Percentiles rank a stretch among this genome's conserved stretches.
Evolutionary conservation across 2,797 vertebrate species (phyloP).

Genomic region (Pipistrellus kuhlii): DNA sequence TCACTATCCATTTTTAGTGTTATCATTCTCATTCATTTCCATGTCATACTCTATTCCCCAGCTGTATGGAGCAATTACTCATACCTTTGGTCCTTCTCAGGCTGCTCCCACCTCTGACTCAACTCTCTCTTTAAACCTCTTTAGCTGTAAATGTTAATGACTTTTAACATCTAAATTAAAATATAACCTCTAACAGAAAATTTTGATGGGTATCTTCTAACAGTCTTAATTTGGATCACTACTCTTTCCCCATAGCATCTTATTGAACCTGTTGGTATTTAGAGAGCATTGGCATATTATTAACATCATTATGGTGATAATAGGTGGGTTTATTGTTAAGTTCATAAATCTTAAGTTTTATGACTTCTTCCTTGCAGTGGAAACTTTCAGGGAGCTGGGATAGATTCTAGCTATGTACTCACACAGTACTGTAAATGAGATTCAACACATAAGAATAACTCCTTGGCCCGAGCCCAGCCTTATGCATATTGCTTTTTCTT

Average conservation of each 20-base stretch:
- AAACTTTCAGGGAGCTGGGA: neutral
- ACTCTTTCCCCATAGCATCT: neutral
- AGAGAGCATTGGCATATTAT: neutral
- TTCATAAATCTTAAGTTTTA: neutral
- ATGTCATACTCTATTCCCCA: neutral
- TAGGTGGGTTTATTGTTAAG: neutral
- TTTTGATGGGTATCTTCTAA: neutral
- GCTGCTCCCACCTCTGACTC: neutral
- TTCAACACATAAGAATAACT: neutral
- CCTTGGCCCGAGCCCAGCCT: neutral
- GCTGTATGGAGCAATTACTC: fast-evolving
- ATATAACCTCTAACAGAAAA: neutral
- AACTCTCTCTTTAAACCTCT: neutral
- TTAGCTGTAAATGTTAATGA: neutral
- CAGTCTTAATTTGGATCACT: neutral
- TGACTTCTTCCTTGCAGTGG: neutral
- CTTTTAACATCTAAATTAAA: neutral
- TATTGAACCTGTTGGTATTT: neutral
- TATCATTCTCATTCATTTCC: neutral
- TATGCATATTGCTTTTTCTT: neutral
- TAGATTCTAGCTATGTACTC: neutral
- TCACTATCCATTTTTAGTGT: neutral
- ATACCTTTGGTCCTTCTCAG: neutral
- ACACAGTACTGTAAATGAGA: neutral
- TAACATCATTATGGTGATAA: conserved; percentile 35